Base-by-base conservation (phyloP, 2,113 vertebrate genomes). In the Urocolius indicus region DNA sequence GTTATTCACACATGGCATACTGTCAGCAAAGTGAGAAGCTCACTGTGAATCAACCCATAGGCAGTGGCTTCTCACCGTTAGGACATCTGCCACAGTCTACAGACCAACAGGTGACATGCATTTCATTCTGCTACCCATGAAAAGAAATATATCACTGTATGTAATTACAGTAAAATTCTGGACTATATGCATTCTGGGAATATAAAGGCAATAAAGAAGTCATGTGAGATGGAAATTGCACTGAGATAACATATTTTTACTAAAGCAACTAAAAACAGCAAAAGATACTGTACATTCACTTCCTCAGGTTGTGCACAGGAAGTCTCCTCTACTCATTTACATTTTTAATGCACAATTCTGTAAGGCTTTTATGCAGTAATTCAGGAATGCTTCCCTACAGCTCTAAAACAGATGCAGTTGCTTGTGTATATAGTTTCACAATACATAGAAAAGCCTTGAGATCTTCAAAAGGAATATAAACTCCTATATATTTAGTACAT, bases 1-100 rank as follows among this genome's bases (percentile, higher is more conserved):
- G 89, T 81, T 97, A 90, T 82, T 95, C 86, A 95, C 88, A 95
- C 95, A 73, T 80, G 72, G 36, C 84, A 74, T 77, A 68, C 86
- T 92, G 58, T 93, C 71, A 89, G 76, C 76, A 32, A 90, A 96
- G 93, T 94, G 82, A 94, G 93, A 96, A 90, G 54, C 77, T 90
- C 69, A 32, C 49, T 86, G 86, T 93, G 84, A 92, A 94, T 83
- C 72, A 91, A 59, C 16, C 59, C 83, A 91, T 83, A 94, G 83
- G 46, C 85, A 89, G 45, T 61, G 73, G 87, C 55, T 93, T 89
- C 79, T 91, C 78, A 93, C 30, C 92, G 43, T 58, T 7, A 72
- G 48, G 55, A 92, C 58, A 90, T 94, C 78, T 16, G 18, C 81
- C 65, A n/a, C 58, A 90, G 69, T 79, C 90, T 84, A 79, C 65